Conservation (phyloP, 2,797 vertebrate species). For the Semotilus atromaculatus region DNA sequence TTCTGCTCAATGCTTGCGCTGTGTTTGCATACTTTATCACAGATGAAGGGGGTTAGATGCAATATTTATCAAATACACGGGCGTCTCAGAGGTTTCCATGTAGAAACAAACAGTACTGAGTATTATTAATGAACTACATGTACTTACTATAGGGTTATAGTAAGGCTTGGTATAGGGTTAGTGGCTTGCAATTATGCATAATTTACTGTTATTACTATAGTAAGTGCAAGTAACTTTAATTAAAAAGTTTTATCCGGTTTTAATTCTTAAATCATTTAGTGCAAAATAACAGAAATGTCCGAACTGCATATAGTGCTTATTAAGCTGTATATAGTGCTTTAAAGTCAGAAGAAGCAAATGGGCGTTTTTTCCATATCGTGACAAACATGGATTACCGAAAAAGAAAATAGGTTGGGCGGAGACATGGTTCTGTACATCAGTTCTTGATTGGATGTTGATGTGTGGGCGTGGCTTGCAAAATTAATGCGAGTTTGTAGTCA, state of each 20-base stretch:
- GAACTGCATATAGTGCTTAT: not conserved
- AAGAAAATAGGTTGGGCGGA: not conserved
- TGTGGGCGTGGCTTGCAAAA: too few species aligned
- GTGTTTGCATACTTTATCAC: not conserved
- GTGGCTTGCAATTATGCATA: not conserved
- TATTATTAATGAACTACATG: not conserved
- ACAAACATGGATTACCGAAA: not conserved
- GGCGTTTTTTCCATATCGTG: not conserved
- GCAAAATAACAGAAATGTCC: not conserved
- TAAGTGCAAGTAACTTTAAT: not conserved
- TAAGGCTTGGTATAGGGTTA: not conserved
- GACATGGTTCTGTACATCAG: too few species aligned
- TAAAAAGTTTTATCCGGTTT: not conserved
- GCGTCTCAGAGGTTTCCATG: not conserved
- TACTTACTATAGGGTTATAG: not conserved
- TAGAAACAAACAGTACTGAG: not conserved
- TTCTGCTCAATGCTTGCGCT: not conserved
- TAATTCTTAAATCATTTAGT: not conserved
- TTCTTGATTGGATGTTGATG: not conserved
- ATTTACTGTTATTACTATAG: not conserved
- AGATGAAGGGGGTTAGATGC: not conserved
- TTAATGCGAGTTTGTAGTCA: too few species aligned
- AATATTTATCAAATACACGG: too few species aligned
- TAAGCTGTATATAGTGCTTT: too few species aligned
- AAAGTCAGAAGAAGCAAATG: not conserved